Base-by-base conservation (phyloP, 2,888 invertebrate species). In the Chelonus formosanus region DNA sequence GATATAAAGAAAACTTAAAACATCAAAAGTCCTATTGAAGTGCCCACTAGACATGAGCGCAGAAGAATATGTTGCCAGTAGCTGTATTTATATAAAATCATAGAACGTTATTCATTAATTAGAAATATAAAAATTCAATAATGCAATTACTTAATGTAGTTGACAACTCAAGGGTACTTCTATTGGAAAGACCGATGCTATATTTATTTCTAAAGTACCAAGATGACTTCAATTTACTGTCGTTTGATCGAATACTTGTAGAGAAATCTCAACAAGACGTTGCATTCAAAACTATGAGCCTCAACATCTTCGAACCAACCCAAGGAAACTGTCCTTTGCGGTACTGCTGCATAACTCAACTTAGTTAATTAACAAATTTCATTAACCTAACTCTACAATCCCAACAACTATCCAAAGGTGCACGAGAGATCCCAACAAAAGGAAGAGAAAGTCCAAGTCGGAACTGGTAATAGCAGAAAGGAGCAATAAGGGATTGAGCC, bases 281-380 rank as follows among this genome's bases (percentile, higher is more conserved):
- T 54, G 35, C 35, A 54, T 36, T 54, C 10, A 54, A 54, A n/a
- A 10, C 20, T 10, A 54, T 35, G 34, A 43, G 56, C 47, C 8
- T 10, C 8, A 10, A 5, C 47, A 10, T 47, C n/a, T 3, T 52
- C 2, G 52, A 8, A 4, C 31, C 5, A 7, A n/a, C 5, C 34
- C 34, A 6, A n/a, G 58, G 45, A 44, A 58, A 45, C 44, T 45
- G 47, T 58, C 58, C 47, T 58, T 58, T 58, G 47, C 58, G 47
- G 58, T 56, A 31, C 44, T 44, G 8, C 32, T 58, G 47, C 58
- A 58, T 58, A 58, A 58, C 58, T 58, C 47, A 58, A 34, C 58
- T 58, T 34, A 45, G 58, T 58, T 58, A 58, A 58, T 58, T 58
- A 58, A 47, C 58, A 58, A 58, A 58, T 58, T 58, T 58, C 44